A percentile compares a stretch with the other conserved stretches of the same genome.
Evolutionary conservation across 2,113 vertebrate genomes (phyloP).

Genomic region (Columba livia): DNA sequence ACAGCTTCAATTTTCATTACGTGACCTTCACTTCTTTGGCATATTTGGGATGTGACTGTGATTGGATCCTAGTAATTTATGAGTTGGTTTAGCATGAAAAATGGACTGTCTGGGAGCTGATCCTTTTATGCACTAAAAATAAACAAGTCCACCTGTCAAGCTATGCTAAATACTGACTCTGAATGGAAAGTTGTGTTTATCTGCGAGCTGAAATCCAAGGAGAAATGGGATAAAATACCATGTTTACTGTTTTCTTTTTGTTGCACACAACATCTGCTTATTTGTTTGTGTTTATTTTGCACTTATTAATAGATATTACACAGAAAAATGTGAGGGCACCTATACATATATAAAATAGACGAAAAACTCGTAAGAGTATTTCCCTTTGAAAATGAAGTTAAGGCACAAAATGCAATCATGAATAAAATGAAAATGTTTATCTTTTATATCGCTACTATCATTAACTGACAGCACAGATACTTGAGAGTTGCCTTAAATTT

Average conservation of each 20-base stretch:
- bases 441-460: neutral
- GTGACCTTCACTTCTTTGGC: neutral
- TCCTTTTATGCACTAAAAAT: constrained; percentile 16
- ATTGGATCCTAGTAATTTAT: constrained; percentile 14
- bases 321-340: neutral
- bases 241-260: neutral
- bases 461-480: neutral
- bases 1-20: neutral
- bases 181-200: neutral
- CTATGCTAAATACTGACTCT: neutral
- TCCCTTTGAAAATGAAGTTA: neutral
- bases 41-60: constrained; percentile 12
- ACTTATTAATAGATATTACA: neutral
- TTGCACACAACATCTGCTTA: neutral
- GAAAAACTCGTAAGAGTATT: neutral
- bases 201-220: neutral
- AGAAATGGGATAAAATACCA: neutral
- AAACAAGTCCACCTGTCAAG: neutral
- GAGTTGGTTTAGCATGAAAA: constrained; percentile 30
- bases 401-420: neutral
- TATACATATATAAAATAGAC: neutral
- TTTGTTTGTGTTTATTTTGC: neutral
- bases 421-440: neutral
- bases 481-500: neutral
- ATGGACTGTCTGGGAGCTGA: constrained; percentile 28